These are phyloP conservation scores for Anthopleura xanthogrammica DNA, from an alignment of 92 coral and sea anemone species.

Conservation along the genomic window DNA sequence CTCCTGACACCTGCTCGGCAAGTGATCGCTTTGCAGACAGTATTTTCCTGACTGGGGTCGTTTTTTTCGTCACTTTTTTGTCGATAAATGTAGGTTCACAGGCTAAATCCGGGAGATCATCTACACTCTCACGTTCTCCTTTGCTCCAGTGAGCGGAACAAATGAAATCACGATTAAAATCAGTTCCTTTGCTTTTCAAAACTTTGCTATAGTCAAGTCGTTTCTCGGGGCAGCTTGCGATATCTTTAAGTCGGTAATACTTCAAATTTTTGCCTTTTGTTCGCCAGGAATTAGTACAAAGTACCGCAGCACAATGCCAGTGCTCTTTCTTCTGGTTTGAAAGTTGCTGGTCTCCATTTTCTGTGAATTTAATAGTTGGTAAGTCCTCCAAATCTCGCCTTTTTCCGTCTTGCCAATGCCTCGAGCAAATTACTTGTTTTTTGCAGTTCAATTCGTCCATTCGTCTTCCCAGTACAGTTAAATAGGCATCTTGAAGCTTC, in stretches of 20 bases:
- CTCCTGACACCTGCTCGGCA: constrained; percentile 13
- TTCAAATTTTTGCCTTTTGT: constrained; percentile 35
- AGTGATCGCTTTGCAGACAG: constrained; percentile 39
- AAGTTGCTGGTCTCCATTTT: constrained; percentile 1
- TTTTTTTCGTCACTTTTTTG: constrained; percentile 39
- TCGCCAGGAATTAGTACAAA: constrained; percentile 55
- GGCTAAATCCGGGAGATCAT: constrained; percentile 50
- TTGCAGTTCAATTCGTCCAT: constrained; percentile 27
- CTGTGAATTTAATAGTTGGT: constrained; percentile 43
- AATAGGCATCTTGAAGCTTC: constrained; percentile 39
- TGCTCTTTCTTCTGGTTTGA: constrained; percentile 28
- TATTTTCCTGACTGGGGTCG: constrained; percentile 34
- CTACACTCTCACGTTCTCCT: constrained; percentile 33
- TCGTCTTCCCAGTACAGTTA: constrained; percentile 44
- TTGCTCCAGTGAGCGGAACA: constrained; percentile 58
- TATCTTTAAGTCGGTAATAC: constrained; percentile 37
- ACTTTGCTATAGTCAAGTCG: constrained; percentile 39
- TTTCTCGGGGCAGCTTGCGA: constrained; percentile 43
- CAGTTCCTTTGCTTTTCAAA: constrained; percentile 44
- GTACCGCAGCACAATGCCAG: constrained; percentile 57
- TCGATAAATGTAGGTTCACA: constrained; percentile 26
- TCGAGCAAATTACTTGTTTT: constrained; percentile 44
- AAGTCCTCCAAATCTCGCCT: constrained; percentile 27
- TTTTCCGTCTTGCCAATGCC: constrained; percentile 36
- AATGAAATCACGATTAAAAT: constrained; percentile 44